These are phyloP conservation scores for Pedionomus torquatus DNA, from an alignment of 2,113 vertebrate species.

Conservation along the genomic window DNA sequence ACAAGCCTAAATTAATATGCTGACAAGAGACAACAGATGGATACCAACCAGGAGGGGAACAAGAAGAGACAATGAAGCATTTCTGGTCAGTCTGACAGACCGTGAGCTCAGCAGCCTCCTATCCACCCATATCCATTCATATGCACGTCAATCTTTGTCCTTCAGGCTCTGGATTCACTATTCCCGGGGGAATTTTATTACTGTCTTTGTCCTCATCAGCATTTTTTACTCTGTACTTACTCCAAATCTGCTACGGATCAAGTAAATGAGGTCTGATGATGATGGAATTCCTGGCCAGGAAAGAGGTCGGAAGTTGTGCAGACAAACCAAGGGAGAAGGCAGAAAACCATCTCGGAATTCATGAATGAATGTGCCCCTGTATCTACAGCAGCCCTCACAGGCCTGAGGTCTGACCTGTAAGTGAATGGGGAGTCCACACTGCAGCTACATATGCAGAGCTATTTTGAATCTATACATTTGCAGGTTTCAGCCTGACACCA, in stretches of 20 bases:
- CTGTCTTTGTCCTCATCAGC: neutral
- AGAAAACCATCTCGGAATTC: neutral
- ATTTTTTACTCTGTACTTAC: conserved; percentile 3
- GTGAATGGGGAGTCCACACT: neutral
- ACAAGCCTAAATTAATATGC: conserved; percentile 21
- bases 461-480: neutral
- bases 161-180: neutral
- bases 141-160: neutral
- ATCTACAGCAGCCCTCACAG: neutral
- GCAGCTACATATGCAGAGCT: neutral
- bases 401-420: neutral
- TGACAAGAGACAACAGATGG: conserved; percentile 7
- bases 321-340: neutral
- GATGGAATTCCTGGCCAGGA: neutral
- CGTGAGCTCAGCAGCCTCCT: neutral
- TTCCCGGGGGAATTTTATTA: neutral
- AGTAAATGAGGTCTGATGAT: neutral
- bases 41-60: neutral
- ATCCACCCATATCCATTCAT: neutral
- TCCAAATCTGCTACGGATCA: neutral
- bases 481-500: conserved; percentile 4
- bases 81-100: conserved; percentile 11
- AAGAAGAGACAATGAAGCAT: neutral
- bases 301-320: neutral
- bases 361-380: neutral